Percentiles rank a stretch among this genome's conserved stretches.
Conservation (phyloP, 2,113 vertebrate genomes). For the Plecturocebus donacophilus region DNA sequence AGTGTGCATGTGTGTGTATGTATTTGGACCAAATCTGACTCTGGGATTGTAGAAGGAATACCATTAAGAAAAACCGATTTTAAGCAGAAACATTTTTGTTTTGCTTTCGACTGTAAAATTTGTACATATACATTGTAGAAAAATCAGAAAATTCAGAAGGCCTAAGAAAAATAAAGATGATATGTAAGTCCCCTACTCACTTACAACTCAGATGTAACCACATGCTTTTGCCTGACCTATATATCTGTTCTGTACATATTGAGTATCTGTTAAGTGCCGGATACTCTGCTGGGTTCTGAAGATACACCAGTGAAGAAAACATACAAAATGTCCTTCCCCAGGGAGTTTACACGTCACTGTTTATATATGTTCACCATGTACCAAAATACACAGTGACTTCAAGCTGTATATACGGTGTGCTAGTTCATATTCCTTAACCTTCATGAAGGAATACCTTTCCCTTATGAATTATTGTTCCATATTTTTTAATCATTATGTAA, state of each 20-base stretch:
- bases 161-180: neutral
- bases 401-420: neutral
- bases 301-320: neutral
- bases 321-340: neutral
- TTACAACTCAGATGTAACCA: neutral
- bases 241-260: neutral
- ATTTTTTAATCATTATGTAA: neutral
- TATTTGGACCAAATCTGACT: neutral
- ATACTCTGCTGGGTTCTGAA: neutral
- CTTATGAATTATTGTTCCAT: neutral
- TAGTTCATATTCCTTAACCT: neutral
- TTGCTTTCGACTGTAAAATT: neutral
- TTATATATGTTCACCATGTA: neutral
- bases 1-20: accelerated
- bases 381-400: too few species aligned
- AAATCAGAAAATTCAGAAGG: neutral
- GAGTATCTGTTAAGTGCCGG: neutral
- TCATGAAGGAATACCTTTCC: neutral
- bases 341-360: neutral
- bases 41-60: neutral
- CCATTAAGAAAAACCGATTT: neutral
- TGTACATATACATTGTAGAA: neutral
- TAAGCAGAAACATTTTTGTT: neutral
- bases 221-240: neutral
- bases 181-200: neutral